A percentile compares a stretch with the other conserved stretches of the same genome.
Conservation (phyloP, 2,113 vertebrate species). For the Eleginops maclovinus region DNA sequence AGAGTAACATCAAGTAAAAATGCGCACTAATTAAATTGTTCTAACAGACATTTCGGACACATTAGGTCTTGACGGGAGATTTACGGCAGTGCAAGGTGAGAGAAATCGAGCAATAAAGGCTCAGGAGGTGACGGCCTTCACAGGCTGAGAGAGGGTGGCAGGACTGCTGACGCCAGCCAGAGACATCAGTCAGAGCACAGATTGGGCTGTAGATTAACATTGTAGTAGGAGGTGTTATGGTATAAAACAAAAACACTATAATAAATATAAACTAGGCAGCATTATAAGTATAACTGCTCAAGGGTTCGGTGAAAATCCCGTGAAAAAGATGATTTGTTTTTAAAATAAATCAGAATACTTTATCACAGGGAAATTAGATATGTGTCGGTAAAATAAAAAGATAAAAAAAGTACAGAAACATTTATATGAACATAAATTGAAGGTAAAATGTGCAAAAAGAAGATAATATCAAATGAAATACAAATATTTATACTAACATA, state of each 20-base stretch:
- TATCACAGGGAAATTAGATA: too few species aligned
- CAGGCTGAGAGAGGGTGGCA: conserved; percentile 60
- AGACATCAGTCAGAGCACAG: conserved; percentile 12
- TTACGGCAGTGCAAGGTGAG: conserved; percentile 49
- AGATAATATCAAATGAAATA: too few species aligned
- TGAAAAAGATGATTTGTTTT: too few species aligned
- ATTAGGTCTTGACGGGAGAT: conserved; percentile 41
- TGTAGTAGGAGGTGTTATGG: not conserved
- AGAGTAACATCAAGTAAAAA: conserved; percentile 25
- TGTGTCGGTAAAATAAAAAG: too few species aligned
- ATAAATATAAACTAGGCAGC: not conserved
- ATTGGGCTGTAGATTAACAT: not conserved
- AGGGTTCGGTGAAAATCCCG: not conserved
- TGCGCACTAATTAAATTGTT: conserved; percentile 24
- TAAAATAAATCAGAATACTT: too few species aligned
- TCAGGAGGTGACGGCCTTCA: conserved; percentile 66
- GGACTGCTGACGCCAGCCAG: conserved; percentile 75
- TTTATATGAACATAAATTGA: too few species aligned
- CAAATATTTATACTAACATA: too few species aligned
- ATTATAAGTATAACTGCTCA: not conserved
- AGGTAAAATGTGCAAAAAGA: too few species aligned
- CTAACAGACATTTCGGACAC: conserved; percentile 41
- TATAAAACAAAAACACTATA: not conserved
- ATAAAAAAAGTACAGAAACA: too few species aligned
- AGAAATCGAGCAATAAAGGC: conserved; percentile 61